Percentiles rank a stretch among this genome's conserved stretches.
These are phyloP conservation scores for Drosophila teissieri DNA, from an alignment of 1,140 invertebrate genomes.

Conservation along the genomic window DNA sequence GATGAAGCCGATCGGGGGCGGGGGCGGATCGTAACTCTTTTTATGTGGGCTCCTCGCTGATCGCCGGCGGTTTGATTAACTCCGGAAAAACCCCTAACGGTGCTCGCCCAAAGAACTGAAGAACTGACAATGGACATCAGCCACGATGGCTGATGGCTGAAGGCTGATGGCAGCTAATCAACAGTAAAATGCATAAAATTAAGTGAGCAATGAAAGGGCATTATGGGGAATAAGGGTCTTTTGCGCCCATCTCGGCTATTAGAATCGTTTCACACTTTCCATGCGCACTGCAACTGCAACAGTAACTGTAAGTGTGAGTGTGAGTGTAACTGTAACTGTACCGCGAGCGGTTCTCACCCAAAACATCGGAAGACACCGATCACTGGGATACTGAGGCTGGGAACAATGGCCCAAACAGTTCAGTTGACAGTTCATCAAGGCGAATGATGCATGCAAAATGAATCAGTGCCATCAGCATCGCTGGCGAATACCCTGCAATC, in stretches of 20 bases:
- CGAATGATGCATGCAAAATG: slow-evolving; percentile 82
- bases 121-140: slow-evolving; percentile 47
- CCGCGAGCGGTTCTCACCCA: slow-evolving; percentile 22
- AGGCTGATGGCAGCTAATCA: slow-evolving; percentile 69
- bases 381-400: neutral
- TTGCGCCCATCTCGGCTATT: slow-evolving; percentile 34
- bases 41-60: slow-evolving; percentile 53
- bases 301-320: too few relatives aligned
- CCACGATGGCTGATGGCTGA: slow-evolving; percentile 27
- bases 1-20: too few relatives aligned
- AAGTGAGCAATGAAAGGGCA: slow-evolving; percentile 57
- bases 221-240: slow-evolving; percentile 14
- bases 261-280: slow-evolving; percentile 68
- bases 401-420: slow-evolving; percentile 59
- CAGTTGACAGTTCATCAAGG: slow-evolving; percentile 79
- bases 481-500: slow-evolving; percentile 13
- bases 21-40: slow-evolving; percentile 35
- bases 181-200: slow-evolving; percentile 79
- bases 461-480: slow-evolving; percentile 10
- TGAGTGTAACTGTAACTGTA: slow-evolving; percentile 52
- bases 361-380: neutral
- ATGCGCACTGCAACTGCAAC: too few relatives aligned
- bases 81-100: slow-evolving; percentile 31
- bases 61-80: slow-evolving; percentile 55
- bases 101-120: neutral